Evolutionary conservation across 2,888 invertebrate genomes (phyloP).

Genomic region (Andrena hattorfiana): DNA sequence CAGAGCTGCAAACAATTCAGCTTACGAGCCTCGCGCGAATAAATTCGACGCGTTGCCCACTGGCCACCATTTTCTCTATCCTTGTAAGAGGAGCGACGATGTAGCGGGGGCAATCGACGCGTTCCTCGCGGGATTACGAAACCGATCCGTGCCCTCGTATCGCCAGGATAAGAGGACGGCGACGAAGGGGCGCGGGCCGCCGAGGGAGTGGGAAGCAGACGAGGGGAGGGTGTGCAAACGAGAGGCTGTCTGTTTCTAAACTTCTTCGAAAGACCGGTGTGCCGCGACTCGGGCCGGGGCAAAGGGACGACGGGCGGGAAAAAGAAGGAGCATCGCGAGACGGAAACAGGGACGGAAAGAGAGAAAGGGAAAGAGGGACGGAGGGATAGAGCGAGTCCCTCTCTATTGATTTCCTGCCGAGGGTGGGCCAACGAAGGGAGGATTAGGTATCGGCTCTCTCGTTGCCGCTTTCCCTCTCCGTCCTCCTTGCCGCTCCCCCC

Average conservation of each 20-base stretch:
- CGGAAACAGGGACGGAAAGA: constrained; percentile 32
- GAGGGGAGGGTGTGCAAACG: constrained; percentile 29
- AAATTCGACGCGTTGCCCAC: constrained; percentile 16
- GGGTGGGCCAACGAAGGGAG: constrained; percentile 75
- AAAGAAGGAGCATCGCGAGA: constrained; percentile 30
- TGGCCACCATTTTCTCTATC: background rate
- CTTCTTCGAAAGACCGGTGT: constrained; percentile 36
- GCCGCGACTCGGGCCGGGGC: constrained; percentile 17
- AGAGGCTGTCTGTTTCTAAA: constrained; percentile 53
- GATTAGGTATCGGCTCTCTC: constrained; percentile 77
- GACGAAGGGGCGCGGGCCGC: background rate
- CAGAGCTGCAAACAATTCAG: background rate
- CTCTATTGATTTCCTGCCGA: constrained; percentile 75
- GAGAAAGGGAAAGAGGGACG: constrained; percentile 23
- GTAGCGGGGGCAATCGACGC: constrained; percentile 5
- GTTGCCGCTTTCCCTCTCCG: constrained; percentile 43
- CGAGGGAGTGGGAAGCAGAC: background rate
- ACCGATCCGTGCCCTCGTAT: constrained; percentile 17
- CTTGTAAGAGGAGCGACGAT: background rate
- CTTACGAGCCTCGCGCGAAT: background rate
- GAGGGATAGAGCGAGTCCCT: constrained; percentile 59
- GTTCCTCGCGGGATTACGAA: constrained; percentile 26
- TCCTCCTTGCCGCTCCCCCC: constrained; percentile 22
- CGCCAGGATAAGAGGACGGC: constrained; percentile 7
- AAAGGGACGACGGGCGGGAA: constrained; percentile 32